These are phyloP conservation scores for Erannis defoliaria DNA, from an alignment of 2,888 invertebrate species.

Conservation along the genomic window DNA sequence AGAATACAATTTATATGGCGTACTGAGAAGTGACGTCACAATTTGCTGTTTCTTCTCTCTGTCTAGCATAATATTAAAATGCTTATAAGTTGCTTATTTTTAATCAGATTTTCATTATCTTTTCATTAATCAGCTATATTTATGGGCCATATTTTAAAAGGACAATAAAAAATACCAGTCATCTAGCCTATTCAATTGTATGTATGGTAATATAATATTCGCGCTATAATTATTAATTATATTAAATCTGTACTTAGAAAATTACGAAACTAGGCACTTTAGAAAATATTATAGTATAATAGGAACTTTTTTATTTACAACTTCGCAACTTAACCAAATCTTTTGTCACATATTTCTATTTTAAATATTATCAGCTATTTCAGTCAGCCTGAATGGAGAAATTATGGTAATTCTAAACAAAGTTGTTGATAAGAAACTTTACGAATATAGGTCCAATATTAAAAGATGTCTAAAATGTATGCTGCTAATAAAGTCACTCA, in stretches of 20 bases:
- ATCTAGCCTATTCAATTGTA: background rate
- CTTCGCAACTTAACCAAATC: constrained; percentile 27
- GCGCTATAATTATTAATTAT: constrained; percentile 7
- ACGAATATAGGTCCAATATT: background rate
- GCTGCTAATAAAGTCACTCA: no score
- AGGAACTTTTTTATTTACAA: constrained; percentile 50
- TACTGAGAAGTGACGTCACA: no score
- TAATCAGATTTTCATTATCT: no score
- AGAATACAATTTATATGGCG: no score
- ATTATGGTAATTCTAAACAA: constrained; percentile 12
- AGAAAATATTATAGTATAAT: constrained; percentile 38
- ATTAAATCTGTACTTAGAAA: constrained; percentile 18
- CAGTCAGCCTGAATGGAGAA: constrained; percentile 71
- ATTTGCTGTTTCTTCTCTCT: no score
- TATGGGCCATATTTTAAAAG: no score
- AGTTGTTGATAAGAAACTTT: background rate
- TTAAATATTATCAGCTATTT: constrained; percentile 52
- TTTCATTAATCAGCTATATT: no score
- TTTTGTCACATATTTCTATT: constrained; percentile 55
- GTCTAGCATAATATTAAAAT: no score
- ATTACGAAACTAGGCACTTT: constrained; percentile 7
- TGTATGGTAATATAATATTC: background rate
- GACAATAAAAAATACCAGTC: no score
- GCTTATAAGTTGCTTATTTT: no score
- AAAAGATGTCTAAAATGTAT: no score